Evolutionary conservation across 2,888 invertebrate species (phyloP), one percentile per base, ranked within the genome.

Genomic region (Cephus rjabovi): DNA sequence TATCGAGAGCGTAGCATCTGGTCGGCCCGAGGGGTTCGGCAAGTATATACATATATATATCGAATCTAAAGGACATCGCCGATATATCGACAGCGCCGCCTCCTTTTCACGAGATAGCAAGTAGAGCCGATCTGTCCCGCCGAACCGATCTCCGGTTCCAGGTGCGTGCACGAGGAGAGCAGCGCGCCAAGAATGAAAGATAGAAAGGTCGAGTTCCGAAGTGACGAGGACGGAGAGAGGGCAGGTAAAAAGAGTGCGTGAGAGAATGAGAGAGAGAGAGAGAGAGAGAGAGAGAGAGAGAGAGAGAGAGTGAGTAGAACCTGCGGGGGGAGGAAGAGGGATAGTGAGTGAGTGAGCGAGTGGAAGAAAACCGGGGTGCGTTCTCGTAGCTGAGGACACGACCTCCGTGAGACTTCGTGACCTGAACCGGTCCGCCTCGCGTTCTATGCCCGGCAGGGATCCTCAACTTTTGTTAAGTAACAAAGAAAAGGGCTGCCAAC

Each of bases 391-490:
- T 81, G 84, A 82, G 86, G 84, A 87, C 86, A 84, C 84, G 88
- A 87, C 86, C 87, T 82, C 83, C 84, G 85, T 84, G 56, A 86
- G 85, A 83, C 87, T 84, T 82, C 85, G 87, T 89, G 90, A 91
- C 90, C 89, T 82, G 89, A 90, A 90, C 90, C 90, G 90, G 89
- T 90, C 90, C 87, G 88, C 87, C 89, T 88, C 86, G 87, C 83
- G 86, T 84, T 86, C 85, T 83, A 84, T 86, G 83, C 86, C 85
- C 83, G 85, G 81, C 89, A 90, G 89, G 83, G 89, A 84, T 85
- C 85, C 90, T 90, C 90, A 90, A 87, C 87, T 86, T 85, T 82
- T 76, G 73, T 78, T 77, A 40, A 77, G 56, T 23, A 56, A 56
- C 56, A 23, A 56, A 56, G 56, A 56, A 56, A 56, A 56, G 56